Evolutionary conservation across 2,888 invertebrate species (phyloP), one percentile per base, ranked within the genome.

Genomic region (Morpho helenor): DNA sequence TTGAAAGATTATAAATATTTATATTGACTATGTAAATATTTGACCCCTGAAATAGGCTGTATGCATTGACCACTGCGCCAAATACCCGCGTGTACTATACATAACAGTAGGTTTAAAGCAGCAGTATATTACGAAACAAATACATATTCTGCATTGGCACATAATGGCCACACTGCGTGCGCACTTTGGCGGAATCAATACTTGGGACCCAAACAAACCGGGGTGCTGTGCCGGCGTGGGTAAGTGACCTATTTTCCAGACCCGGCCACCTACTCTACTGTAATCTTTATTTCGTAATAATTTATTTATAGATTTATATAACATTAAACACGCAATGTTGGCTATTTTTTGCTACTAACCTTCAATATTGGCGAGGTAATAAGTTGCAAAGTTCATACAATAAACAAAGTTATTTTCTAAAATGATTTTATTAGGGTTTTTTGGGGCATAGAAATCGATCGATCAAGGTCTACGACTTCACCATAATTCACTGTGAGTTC

Each of bases 121-220:
- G 53, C 55, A 48, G 48, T 59, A 43, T 47, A 48, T 51, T 51
- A 54, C 59, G 22, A 56, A 61, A 53, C 52, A 58, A 52, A 61
- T 65, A 65, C 66, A 66, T 64, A 56, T 58, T 53, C 64, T 67
- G 66, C 67, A 65, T 65, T 62, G 60, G 65, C 62, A 64, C 59
- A 57, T 16, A 46, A 48, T 57, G 57, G 51, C 52, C 42, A 65
- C 60, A 63, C 71, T 84, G 86, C 84, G 85, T 80, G 84, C 87
- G 86, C 87, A 84, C 70, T 65, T 64, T 67, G 71, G 68, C 45
- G 52, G 74, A 82, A 86, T 89, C 89, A 82, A 88, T 88, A 88
- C 75, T 67, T 65, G 76, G 73, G 84, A 89, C 88, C 89, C 88
- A 89, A 89, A 89, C 88, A 88, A 87, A 84, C 81, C 73, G 71